Percentiles rank a stretch among this genome's conserved stretches.
Evolutionary conservation across 2,113 vertebrate species (phyloP).

Genomic region (Atrichornis clamosus): DNA sequence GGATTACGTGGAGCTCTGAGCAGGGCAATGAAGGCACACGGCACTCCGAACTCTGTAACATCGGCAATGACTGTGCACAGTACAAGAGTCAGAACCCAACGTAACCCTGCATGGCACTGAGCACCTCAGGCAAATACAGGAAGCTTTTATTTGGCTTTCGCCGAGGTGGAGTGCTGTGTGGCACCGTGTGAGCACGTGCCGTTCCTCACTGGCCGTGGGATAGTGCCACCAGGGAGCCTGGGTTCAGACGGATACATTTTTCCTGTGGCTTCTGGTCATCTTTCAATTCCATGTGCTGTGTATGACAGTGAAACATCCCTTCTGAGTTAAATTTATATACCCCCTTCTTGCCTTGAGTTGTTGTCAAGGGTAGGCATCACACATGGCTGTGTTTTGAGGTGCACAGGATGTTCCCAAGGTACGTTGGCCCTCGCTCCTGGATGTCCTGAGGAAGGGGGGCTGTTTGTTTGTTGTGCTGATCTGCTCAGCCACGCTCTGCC

Average conservation of each 20-base stretch:
- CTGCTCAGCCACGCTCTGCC: not conserved
- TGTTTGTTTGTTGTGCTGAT: not conserved
- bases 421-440: accelerated
- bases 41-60: not conserved
- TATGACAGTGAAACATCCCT: not conserved
- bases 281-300: accelerated
- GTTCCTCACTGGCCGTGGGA: not conserved
- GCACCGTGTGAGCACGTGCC: accelerated
- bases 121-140: accelerated
- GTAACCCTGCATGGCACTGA: not conserved
- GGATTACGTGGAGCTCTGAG: not conserved
- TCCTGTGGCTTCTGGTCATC: not conserved
- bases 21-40: not conserved
- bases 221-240: not conserved
- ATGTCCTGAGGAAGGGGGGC: not conserved
- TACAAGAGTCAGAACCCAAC: not conserved
- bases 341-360: not conserved
- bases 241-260: accelerated
- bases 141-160: not conserved
- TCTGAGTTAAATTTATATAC: not conserved
- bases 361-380: not conserved
- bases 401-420: not conserved
- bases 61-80: not conserved
- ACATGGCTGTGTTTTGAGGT: not conserved
- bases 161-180: accelerated